A percentile compares a stretch with the other conserved stretches of the same genome.
Conservation (phyloP, 2,113 vertebrate species). For the Ibidorhyncha struthersii region DNA sequence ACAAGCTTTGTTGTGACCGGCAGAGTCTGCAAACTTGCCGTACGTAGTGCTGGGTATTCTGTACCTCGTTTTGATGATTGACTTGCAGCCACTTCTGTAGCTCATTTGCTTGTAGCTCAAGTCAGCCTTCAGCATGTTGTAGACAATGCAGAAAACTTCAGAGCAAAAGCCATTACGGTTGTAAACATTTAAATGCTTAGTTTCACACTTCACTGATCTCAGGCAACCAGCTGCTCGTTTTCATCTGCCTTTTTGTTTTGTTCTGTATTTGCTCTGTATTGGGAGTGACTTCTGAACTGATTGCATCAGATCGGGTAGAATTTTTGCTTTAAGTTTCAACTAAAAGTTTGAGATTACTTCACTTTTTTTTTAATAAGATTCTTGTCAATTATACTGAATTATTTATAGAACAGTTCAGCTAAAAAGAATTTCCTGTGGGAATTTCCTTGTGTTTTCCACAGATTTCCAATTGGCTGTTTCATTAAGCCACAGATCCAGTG, state of each 20-base stretch:
- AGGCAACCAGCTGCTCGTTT: not conserved
- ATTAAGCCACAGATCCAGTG: not conserved
- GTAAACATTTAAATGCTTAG: not conserved
- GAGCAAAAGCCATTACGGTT: not conserved
- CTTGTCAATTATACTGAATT: not conserved
- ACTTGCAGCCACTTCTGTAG: not conserved
- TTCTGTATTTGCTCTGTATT: not conserved
- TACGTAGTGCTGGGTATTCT: not conserved
- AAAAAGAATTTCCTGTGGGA: not conserved
- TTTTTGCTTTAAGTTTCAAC: not conserved
- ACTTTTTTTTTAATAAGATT: not conserved
- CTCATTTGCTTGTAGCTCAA: not conserved
- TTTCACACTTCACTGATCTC: not conserved
- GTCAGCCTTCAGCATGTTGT: not conserved
- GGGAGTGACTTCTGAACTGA: conserved; percentile 6
- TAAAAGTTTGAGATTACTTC: not conserved
- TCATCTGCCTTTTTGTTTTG: not conserved
- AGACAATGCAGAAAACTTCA: not conserved
- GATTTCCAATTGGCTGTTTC: not conserved
- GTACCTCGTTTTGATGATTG: not conserved
- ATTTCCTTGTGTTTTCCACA: not conserved
- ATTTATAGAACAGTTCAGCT: not conserved
- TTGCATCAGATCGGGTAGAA: not conserved
- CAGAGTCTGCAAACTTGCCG: not conserved
- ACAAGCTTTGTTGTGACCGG: not conserved